Base-by-base conservation (phyloP, 1,140 invertebrate genomes). In the Eufriesea mexicana region DNA sequence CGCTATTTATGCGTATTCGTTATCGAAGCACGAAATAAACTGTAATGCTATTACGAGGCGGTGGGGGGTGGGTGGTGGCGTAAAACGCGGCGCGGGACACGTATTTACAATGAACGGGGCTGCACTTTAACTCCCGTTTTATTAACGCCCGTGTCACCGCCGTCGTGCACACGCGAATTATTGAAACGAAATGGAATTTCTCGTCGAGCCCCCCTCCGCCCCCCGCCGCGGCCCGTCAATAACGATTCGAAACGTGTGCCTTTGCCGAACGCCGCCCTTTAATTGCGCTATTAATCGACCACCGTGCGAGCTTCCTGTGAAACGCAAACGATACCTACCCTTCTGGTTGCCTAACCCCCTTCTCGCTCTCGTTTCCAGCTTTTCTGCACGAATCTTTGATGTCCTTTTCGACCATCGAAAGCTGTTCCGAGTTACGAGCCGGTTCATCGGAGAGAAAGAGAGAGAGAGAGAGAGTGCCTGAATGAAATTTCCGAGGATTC, bases 81-180 rank as follows among this genome's bases (percentile, higher is more conserved):
- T 76, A 76, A 67, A 76, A 49, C 51, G 79, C 61, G 62, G 10
- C 49, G 59, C 49, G 59, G 62, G 79, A 67, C 62, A 68, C 62
- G 73, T 82, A 82, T 82, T 82, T 82, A 76, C 73, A 76, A 57
- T 68, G 79, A 49, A 76, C 25, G 51, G 9, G 45, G 59, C 62
- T 82, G 72, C 79, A 82, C 79, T 82, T 82, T 82, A 82, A 82
- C 62, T 82, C 72, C 54, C 73, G 73, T 82, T 82, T 82, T 82
- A 82, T 82, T 82, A 82, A 82, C 62, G 73, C 62, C 54, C 73
- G 45, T 82, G 79, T 82, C 79, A 82, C 79, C 73, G 61, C 61
- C 70, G 51, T 35, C 54, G 54, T 73, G 79, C 54, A 64, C 62
- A 51, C 45, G 45, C 25, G 79, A 82, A 75, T 82, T 76, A 82